These are phyloP conservation scores for Lasioglossum albipes DNA, from an alignment of 1,140 invertebrate species.

Conservation along the genomic window DNA sequence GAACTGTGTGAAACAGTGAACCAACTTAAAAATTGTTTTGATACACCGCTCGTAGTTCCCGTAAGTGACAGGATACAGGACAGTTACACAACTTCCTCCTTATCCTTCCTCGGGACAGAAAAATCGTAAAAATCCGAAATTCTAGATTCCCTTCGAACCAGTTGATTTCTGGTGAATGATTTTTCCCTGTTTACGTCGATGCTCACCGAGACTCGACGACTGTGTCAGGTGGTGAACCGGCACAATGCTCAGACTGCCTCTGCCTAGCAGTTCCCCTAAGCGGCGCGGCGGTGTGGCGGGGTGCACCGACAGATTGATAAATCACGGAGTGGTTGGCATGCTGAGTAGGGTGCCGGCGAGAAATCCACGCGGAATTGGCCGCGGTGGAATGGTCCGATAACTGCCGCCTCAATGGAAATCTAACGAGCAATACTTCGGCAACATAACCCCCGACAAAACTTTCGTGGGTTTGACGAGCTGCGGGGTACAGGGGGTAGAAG, in stretches of 20 bases:
- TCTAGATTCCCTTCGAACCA: too few species aligned
- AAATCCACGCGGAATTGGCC: background rate
- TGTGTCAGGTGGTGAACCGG: constrained; percentile 17
- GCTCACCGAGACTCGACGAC: background rate
- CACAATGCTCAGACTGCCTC: background rate
- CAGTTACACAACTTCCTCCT: too few species aligned
- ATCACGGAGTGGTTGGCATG: background rate
- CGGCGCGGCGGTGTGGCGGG: background rate
- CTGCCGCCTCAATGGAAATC: constrained; percentile 27
- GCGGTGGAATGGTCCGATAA: constrained; percentile 27
- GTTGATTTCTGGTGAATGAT: too few species aligned
- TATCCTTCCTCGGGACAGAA: too few species aligned
- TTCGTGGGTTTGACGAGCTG: constrained; percentile 22
- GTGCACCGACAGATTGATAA: background rate
- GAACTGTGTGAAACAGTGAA: too few species aligned
- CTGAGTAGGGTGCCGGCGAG: background rate
- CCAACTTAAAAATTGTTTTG: too few species aligned
- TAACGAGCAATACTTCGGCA: constrained; percentile 47
- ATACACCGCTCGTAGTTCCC: too few species aligned
- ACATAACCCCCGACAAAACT: constrained; percentile 34
- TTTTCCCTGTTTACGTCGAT: background rate
- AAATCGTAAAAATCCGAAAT: too few species aligned
- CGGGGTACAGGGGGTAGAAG: background rate
- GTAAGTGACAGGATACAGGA: too few species aligned
- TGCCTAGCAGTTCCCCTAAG: too few species aligned